Evolutionary conservation across 1,140 invertebrate genomes (phyloP), one percentile per base, ranked within the genome.

Genomic region (Nilaparvata lugens): DNA sequence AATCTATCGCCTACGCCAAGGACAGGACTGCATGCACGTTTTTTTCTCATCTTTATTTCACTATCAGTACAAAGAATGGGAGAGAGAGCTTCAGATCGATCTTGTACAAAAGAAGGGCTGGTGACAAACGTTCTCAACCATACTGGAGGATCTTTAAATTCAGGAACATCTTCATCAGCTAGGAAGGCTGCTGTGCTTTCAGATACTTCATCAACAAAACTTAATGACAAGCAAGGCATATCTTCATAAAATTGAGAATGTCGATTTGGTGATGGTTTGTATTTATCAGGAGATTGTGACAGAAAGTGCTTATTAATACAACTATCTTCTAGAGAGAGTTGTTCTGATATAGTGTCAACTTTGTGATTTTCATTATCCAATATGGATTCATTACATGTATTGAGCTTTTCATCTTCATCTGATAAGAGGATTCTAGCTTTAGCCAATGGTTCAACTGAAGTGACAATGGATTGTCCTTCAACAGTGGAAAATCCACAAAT

Each of bases 181-280:
- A 48, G 45, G 18, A 48, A 48, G 1, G 45, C 45, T 19, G 45
- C 45, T 6, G 45, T 23, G 11, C 45, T 48, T 48, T 48, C 45
- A 19, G 45, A 48, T 18, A 48, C 21, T 48, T 48, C 45, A 48
- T 48, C 16, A 48, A 48, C 45, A 48, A 48, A 48, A 48, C 45
- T 48, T 14, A 48, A 48, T 7, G 45, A 48, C 5, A 48, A 35
- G 9, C 31, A 35, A 2, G 31, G 31, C 31, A 35, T 35, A 35
- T 35, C 31, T 2, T 35, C 31, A 11, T 35, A 35, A 11, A 35
- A 35, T 9, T 35, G 31, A 11, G 31, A 35, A 6, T 35, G 31
- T 6, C 7, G 7, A 35, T 35, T 35, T 35, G 31, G 31, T 11
- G 31, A 35, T 35, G 7, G 7, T 35, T 2, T 2, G 7, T 35